phyloP scores from a whole-genome alignment of 1,140 invertebrate genomes.

The Maconellicoccus hirsutus region DNA sequence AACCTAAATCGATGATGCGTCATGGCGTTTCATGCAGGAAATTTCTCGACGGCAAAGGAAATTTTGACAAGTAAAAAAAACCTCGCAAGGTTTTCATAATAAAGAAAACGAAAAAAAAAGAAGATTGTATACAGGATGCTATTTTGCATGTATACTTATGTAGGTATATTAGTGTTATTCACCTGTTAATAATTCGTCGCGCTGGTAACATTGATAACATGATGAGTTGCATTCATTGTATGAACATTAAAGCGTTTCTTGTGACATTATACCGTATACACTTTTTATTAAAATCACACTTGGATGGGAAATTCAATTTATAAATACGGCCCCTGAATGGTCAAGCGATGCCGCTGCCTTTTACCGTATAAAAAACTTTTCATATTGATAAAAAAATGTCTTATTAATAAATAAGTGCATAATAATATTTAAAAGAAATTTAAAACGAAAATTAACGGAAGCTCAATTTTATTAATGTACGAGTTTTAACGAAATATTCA shows the following conservation, averaged over 20 bases:
- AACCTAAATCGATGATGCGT: background rate
- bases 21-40: background rate
- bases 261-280: constrained; percentile 19
- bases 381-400: too few relatives aligned
- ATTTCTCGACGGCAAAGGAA: background rate
- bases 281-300: constrained; percentile 22
- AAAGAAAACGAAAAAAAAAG: background rate
- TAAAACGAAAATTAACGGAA: too few relatives aligned
- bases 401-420: too few relatives aligned
- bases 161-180: constrained; percentile 16
- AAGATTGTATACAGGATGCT: constrained; percentile 11
- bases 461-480: too few relatives aligned
- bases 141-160: too few relatives aligned
- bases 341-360: too few relatives aligned
- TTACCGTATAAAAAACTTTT: too few relatives aligned
- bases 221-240: constrained; percentile 19
- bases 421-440: too few relatives aligned
- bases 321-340: background rate
- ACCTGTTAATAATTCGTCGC: constrained; percentile 18
- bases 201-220: constrained; percentile 15
- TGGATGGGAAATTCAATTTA: constrained; percentile 19
- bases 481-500: too few relatives aligned
- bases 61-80: background rate
- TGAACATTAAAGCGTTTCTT: constrained; percentile 13
- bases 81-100: too few relatives aligned